Base-by-base conservation (phyloP, 2,113 vertebrate genomes). In the Sakesphorus luctuosus region DNA sequence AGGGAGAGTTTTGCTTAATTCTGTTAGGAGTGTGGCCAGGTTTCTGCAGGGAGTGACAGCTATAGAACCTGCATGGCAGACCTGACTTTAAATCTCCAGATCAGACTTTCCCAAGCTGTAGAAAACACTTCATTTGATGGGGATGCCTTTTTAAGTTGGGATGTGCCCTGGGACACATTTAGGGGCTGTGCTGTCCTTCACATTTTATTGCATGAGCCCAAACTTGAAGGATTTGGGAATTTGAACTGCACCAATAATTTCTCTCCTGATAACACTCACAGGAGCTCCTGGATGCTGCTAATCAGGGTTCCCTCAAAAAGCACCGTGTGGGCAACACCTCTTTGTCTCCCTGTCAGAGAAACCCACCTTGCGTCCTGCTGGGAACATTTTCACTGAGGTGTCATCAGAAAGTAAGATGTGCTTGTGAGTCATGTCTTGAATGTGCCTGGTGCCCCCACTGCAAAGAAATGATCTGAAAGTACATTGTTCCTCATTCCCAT, bases 321-420 rank as follows among this genome's bases (percentile, higher is more conserved):
- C 80, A 66, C 33, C 1, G 9, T 40, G 89, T 91, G 49, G 89
- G 84, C 93, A 93, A 3, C 62, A 10, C 17, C 36, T 84, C 79
- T 83, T 92, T 95, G 81, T 94, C 11, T 94, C 53, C 35, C 65
- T 94, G 91, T 76, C 91, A 92, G 74, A 84, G 44, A 13, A 92
- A 29, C 74, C 84, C 66, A 87, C 87, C 74, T 75, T 40, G 31
- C 76, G 62, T 44, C 9, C 0, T 3, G 17, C 73, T 56, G 77
- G 69, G 89, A 89, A 6, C 83, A 3, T 35, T 59, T 35, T 18
- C 63, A 73, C 44, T 4, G 86, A 67, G 83, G 43, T 67, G 47
- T 44, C 83, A 52, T 8, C 29, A 44, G 65, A 21, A 50, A n/a
- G 29, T 20, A 5, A 33, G 29, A 3, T 13, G 12, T 43, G 19